Conservation (phyloP, 2,888 invertebrate species). For the Sarcophaga variegata region DNA sequence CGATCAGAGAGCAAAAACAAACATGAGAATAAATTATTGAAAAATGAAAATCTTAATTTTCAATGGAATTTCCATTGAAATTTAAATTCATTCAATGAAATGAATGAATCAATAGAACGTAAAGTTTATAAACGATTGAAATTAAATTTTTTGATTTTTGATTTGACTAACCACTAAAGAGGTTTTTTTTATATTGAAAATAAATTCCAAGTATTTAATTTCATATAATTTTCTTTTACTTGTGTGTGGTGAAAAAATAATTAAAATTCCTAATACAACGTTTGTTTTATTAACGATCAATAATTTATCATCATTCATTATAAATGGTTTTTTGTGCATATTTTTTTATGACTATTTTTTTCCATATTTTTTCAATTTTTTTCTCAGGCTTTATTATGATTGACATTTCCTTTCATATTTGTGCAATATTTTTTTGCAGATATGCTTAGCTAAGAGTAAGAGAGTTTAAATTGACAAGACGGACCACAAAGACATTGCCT, state of each 20-base stretch:
- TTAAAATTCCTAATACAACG: slow-evolving; percentile 60
- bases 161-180: no score
- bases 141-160: no score
- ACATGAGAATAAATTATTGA: no score
- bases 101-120: no score
- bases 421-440: slow-evolving; percentile 32
- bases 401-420: slow-evolving; percentile 61
- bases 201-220: background rate
- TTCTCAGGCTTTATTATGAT: slow-evolving; percentile 48
- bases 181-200: no score
- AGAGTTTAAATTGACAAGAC: slow-evolving; percentile 34
- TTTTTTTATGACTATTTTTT: slow-evolving; percentile 3
- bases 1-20: no score
- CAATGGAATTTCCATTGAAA: no score
- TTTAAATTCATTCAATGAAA: no score
- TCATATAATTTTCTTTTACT: background rate
- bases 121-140: no score
- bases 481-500: slow-evolving; percentile 39
- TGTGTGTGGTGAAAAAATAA: background rate
- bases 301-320: slow-evolving; percentile 25
- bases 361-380: background rate
- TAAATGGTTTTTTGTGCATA: slow-evolving; percentile 1
- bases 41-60: no score
- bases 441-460: background rate
- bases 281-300: slow-evolving; percentile 57